Evolutionary conservation across 2,888 invertebrate genomes (phyloP).

Genomic region (Platycheirus albimanus): DNA sequence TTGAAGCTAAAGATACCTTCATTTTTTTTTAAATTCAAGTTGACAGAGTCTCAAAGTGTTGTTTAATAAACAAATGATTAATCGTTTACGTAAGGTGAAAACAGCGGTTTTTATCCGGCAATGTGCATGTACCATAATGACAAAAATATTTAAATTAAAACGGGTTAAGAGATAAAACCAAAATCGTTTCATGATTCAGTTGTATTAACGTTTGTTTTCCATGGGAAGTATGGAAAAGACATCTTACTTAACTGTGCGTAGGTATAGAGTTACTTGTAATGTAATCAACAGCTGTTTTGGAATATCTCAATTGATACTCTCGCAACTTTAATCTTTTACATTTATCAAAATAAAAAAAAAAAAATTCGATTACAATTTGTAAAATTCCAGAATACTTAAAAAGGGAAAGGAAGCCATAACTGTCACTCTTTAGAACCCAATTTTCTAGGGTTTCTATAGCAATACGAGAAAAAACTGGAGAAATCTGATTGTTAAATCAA

Average conservation of each 20-base stretch:
- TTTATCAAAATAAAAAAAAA: too few species aligned
- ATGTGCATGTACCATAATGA: slow-evolving; percentile 6
- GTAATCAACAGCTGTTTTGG: too few species aligned
- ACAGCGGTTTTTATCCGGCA: slow-evolving; percentile 1
- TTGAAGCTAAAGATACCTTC: slow-evolving; percentile 39
- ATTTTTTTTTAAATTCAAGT: slow-evolving; percentile 2
- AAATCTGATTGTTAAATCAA: too few species aligned
- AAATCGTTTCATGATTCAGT: background rate
- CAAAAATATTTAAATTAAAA: slow-evolving; percentile 29
- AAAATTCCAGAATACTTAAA: too few species aligned
- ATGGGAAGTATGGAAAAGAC: background rate
- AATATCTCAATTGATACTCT: too few species aligned
- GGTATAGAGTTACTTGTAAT: background rate
- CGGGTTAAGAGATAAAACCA: background rate
- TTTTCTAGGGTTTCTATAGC: too few species aligned
- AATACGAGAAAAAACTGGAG: too few species aligned
- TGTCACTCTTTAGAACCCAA: too few species aligned
- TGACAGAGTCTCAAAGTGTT: slow-evolving; percentile 8
- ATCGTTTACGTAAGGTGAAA: slow-evolving; percentile 43
- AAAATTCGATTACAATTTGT: too few species aligned
- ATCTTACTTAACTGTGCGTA: background rate
- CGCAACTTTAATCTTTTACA: too few species aligned
- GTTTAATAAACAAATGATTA: slow-evolving; percentile 28
- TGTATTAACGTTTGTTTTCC: slow-evolving; percentile 1
- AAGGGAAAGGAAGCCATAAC: too few species aligned